Evolutionary conservation across 1,140 invertebrate genomes (phyloP).

Genomic region (Glomeris maerens): DNA sequence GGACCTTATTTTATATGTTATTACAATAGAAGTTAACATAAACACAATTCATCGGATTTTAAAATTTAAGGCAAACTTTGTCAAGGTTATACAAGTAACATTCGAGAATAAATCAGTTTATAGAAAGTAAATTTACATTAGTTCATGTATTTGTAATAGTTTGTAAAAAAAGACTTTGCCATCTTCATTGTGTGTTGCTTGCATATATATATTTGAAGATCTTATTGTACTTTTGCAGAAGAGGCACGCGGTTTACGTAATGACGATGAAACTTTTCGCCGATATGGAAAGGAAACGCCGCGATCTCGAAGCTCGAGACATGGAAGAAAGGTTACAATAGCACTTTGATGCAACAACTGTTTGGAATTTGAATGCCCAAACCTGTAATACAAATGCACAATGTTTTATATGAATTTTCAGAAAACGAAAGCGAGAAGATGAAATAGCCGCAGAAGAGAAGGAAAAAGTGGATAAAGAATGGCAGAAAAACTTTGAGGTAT

Average conservation of each 20-base stretch:
- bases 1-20: too few species aligned
- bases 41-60: too few species aligned
- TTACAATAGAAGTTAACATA: too few species aligned
- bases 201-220: too few species aligned
- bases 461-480: constrained; percentile 80
- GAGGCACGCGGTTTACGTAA: constrained; percentile 87
- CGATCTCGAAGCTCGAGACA: constrained; percentile 69
- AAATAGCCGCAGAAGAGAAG: constrained; percentile 81
- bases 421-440: constrained; percentile 85
- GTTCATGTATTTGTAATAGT: constrained; percentile 10
- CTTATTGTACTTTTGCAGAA: constrained; percentile 50
- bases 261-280: constrained; percentile 97
- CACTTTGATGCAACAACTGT: not conserved
- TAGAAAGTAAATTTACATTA: too few species aligned
- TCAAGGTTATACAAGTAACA: too few species aligned
- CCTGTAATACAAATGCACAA: not conserved
- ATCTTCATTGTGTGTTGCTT: too few species aligned
- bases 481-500: constrained; percentile 93
- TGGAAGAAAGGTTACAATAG: constrained; percentile 61
- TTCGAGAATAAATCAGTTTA: too few species aligned
- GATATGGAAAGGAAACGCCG: constrained; percentile 77
- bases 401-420: constrained; percentile 18
- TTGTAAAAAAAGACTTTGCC: not conserved
- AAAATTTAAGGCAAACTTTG: too few species aligned
- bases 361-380: not conserved